A percentile compares a stretch with the other conserved stretches of the same genome.
Evolutionary conservation across 2,797 vertebrate species (phyloP).

Genomic region (Buceros bicornis): DNA sequence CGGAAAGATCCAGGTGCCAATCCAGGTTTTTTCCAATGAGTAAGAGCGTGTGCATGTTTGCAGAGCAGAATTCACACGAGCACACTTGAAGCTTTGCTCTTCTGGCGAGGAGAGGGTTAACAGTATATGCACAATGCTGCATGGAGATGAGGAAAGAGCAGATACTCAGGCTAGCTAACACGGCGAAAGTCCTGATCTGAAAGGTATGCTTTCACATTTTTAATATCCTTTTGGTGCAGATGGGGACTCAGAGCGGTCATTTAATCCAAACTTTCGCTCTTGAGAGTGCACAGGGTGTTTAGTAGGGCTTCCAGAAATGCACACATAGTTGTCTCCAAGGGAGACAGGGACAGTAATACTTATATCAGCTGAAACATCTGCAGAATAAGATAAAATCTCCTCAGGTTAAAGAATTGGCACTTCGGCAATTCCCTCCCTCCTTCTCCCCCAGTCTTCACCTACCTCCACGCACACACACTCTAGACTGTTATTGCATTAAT

Average conservation of each 20-base stretch:
- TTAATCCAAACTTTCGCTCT: background rate
- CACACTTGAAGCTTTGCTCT: background rate
- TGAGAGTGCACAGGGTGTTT: background rate
- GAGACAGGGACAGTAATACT: background rate
- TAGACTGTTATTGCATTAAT: background rate
- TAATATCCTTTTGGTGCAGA: background rate
- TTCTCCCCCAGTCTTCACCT: background rate
- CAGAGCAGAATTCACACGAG: background rate
- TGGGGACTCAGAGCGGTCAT: background rate
- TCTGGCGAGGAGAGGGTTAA: background rate
- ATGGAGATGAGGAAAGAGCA: background rate
- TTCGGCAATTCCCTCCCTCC: background rate
- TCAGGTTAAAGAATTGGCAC: background rate
- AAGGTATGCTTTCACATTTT: background rate
- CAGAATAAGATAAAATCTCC: background rate
- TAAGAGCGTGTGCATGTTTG: background rate
- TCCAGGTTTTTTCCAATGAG: background rate
- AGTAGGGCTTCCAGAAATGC: background rate
- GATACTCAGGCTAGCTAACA: background rate
- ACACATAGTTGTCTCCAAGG: background rate
- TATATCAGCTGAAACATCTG: background rate
- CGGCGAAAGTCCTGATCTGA: background rate
- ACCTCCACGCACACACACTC: background rate
- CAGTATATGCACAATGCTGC: accelerated
- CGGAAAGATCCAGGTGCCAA: background rate